Evolutionary conservation across 2,797 vertebrate genomes (phyloP).

Genomic region (Artibeus lituratus): DNA sequence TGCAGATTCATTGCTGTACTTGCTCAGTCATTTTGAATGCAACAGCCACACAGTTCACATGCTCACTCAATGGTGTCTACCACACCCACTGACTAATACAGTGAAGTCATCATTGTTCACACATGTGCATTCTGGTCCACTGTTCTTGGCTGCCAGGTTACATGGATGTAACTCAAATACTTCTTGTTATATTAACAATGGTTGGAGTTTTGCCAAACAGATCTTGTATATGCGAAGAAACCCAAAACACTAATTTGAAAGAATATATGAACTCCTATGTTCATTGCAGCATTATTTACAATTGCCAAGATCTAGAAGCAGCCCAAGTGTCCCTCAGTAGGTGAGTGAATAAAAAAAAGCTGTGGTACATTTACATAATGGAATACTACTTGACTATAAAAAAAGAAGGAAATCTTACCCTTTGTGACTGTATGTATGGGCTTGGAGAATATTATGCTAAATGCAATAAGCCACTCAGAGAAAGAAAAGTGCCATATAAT

Average conservation of each 20-base stretch:
- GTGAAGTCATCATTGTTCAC: neutral
- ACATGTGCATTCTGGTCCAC: neutral
- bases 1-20: neutral
- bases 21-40: neutral
- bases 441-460: neutral
- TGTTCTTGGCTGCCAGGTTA: neutral
- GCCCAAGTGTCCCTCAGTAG: neutral
- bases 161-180: neutral
- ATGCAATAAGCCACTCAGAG: neutral
- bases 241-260: neutral
- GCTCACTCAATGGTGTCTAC: neutral
- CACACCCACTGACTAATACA: too few species aligned
- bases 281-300: neutral
- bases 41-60: neutral
- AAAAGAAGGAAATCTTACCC: neutral
- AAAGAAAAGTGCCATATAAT: neutral
- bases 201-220: neutral
- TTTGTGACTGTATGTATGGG: neutral
- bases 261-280: neutral
- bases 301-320: neutral
- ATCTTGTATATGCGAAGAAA: neutral
- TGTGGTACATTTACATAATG: neutral
- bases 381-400: neutral
- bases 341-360: neutral
- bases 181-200: neutral